Evolutionary conservation across 1,140 invertebrate species (phyloP), one percentile per base, ranked within the genome.

Genomic region (Pectinophora gossypiella): DNA sequence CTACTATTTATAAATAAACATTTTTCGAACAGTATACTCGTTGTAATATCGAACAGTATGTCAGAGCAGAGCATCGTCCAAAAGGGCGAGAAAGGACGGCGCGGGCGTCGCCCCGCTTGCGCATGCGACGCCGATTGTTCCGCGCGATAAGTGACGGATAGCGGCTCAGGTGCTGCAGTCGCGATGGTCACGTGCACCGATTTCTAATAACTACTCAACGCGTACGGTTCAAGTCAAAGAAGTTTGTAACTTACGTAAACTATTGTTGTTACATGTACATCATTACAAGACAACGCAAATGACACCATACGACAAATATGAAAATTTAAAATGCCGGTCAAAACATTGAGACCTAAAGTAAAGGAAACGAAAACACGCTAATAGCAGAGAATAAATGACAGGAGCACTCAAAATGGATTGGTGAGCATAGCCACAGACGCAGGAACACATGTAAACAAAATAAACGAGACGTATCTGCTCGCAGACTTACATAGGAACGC

Each of bases 31-130:
- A n/a, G n/a, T n/a, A n/a, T n/a, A n/a, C n/a, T n/a, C n/a, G n/a
- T n/a, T n/a, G n/a, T n/a, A n/a, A n/a, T n/a, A n/a, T n/a, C n/a
- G n/a, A n/a, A n/a, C n/a, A n/a, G n/a, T 63, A 51, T 67, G 60
- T 66, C 58, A 63, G 58, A 16, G 16, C 49, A 47, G 56, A 63
- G 55, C 40, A 54, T 47, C 61, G 68, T 56, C 64, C 59, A 65
- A 68, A 77, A 81, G 81, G 81, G 76, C 78, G 72, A 59, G 63
- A 50, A 80, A 82, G 81, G 77, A 76, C 78, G 69, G 16, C 32
- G 65, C 61, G 80, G 78, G 52, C 81, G 70, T 64, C 77, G 75
- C 68, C 58, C 78, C 68, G 69, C 67, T 10, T 53, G 43, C 56
- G 61, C 59, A 61, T 51, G 40, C 42, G 51, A 40, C 43, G 56